phyloP scores from a whole-genome alignment of 2,113 vertebrate species.

The Oxyura jamaicensis region DNA sequence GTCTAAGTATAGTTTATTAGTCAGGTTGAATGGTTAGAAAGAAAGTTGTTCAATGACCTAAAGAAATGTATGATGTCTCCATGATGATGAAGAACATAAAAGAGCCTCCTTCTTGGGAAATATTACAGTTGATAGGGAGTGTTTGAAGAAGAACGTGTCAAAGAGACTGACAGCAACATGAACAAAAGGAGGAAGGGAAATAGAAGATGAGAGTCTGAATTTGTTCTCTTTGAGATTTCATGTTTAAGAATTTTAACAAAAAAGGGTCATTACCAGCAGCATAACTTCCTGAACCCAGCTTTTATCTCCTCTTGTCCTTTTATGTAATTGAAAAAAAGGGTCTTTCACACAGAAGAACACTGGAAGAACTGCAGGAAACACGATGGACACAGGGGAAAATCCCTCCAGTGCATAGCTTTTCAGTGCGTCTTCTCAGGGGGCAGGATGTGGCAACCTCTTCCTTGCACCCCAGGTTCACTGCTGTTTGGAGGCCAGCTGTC shows the following conservation, averaged over 20 bases:
- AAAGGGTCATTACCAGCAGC: slow-evolving; percentile 57
- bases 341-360: slow-evolving; percentile 35
- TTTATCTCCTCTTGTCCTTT: slow-evolving; percentile 69
- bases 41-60: slow-evolving; percentile 66
- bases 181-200: slow-evolving; percentile 59
- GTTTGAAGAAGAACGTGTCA: slow-evolving; percentile 67
- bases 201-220: slow-evolving; percentile 50
- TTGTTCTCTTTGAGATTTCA: slow-evolving; percentile 55
- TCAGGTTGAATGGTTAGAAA: slow-evolving; percentile 64
- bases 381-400: slow-evolving; percentile 27
- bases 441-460: background rate
- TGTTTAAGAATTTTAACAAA: slow-evolving; percentile 60
- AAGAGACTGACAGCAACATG: slow-evolving; percentile 44
- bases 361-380: slow-evolving; percentile 7
- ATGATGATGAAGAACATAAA: slow-evolving; percentile 66
- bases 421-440: background rate
- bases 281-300: slow-evolving; percentile 56
- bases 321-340: slow-evolving; percentile 15
- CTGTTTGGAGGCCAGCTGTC: background rate
- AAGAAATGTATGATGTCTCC: slow-evolving; percentile 60
- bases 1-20: slow-evolving; percentile 69
- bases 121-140: slow-evolving; percentile 68
- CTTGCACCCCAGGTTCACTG: background rate
- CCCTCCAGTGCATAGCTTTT: background rate
- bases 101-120: slow-evolving; percentile 60